phyloP scores from a whole-genome alignment of 1,140 invertebrate species.

The Cheumatopsyche charites region DNA sequence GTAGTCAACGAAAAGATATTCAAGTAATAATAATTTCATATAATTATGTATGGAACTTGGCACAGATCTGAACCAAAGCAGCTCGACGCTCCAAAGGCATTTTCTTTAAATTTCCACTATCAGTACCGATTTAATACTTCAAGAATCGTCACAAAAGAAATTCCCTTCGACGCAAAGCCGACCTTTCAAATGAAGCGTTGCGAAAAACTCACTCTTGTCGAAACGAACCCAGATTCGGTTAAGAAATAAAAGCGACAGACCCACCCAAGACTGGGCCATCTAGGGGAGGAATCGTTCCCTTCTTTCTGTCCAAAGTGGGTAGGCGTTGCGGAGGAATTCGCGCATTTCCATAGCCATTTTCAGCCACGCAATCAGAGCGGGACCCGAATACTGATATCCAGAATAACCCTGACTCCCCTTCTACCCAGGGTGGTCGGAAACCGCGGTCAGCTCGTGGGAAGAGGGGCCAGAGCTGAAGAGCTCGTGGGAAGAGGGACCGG shows the following conservation, averaged over 20 bases:
- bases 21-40: no score
- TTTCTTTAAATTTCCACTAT: no score
- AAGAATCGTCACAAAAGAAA: no score
- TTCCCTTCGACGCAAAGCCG: neutral
- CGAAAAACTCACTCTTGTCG: constrained; percentile 13
- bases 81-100: no score
- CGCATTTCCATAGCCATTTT: constrained; percentile 36
- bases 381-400: constrained; percentile 33
- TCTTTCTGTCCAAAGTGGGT: neutral
- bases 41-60: no score
- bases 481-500: neutral
- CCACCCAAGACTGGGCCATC: neutral
- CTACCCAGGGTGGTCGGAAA: neutral
- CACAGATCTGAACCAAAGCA: no score
- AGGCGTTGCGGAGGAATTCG: constrained; percentile 22
- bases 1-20: no score
- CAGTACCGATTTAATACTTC: no score
- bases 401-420: neutral
- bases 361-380: constrained; percentile 36
- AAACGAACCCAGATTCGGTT: constrained; percentile 21
- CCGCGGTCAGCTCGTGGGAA: neutral
- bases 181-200: neutral
- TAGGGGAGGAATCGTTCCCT: neutral
- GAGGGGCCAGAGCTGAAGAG: neutral
- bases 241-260: constrained; percentile 26